Evolutionary conservation across 2,888 invertebrate species (phyloP).

Genomic region (Trachelus stipa): DNA sequence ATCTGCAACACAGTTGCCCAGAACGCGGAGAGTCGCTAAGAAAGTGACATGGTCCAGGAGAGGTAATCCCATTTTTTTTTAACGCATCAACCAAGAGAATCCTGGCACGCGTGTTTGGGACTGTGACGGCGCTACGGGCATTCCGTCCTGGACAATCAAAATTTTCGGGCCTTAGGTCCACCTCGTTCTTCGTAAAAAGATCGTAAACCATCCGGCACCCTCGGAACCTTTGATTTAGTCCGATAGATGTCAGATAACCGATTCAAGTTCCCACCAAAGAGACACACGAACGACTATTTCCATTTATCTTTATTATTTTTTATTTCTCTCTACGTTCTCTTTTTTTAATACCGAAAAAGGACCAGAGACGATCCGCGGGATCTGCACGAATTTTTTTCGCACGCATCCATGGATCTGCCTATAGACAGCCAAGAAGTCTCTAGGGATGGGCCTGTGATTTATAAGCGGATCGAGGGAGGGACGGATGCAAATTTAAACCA

Average conservation of each 20-base stretch:
- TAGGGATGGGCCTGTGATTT: constrained; percentile 48
- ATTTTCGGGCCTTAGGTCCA: constrained; percentile 25
- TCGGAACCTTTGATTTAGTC: not conserved
- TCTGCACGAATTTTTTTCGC: constrained; percentile 15
- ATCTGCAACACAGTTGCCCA: not conserved
- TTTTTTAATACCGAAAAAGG: constrained; percentile 20
- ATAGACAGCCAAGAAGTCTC: not conserved
- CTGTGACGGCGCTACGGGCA: not conserved
- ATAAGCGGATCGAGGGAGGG: constrained; percentile 53
- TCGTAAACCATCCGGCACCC: constrained; percentile 16
- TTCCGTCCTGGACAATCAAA: not conserved
- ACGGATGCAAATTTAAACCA: constrained; percentile 61
- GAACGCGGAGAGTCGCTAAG: not conserved
- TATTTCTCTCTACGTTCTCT: not conserved
- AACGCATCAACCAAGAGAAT: not conserved
- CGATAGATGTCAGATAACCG: not conserved
- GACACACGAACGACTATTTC: not conserved
- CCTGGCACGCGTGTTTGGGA: not conserved
- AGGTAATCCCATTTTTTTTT: not conserved
- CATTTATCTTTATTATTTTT: not conserved
- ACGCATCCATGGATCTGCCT: constrained; percentile 11
- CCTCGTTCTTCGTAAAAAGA: constrained; percentile 25
- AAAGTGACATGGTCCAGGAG: not conserved
- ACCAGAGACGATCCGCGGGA: constrained; percentile 30
- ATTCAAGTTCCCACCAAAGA: not conserved